phyloP scores from a whole-genome alignment of 30 jellyfish, hydroid and myxozoan genomes.

The Morbakka virulenta region DNA sequence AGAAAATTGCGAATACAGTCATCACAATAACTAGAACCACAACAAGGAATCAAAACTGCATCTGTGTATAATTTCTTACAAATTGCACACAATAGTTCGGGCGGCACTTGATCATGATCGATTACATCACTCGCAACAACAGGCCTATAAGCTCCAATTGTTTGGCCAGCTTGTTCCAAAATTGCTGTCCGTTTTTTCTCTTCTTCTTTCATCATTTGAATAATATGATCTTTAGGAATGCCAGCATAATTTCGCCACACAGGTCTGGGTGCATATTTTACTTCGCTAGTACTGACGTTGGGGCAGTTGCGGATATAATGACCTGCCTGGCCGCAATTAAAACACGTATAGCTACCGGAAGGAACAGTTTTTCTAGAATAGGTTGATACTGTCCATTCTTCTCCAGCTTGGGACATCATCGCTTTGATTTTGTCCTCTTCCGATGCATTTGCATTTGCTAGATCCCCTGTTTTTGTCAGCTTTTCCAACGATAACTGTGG shows the following conservation, averaged over 20 bases:
- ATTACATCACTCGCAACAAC: constrained; percentile 87
- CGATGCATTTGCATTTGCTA: constrained; percentile 96
- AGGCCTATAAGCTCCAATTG: constrained; percentile 65
- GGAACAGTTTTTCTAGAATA: constrained; percentile 46
- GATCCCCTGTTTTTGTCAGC: constrained; percentile 76
- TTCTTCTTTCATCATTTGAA: background rate
- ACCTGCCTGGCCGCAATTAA: constrained; percentile 94
- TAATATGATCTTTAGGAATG: constrained; percentile 1
- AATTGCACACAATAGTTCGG: constrained; percentile 91
- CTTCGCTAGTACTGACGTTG: background rate
- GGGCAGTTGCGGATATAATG: constrained; percentile 96
- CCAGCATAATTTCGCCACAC: background rate
- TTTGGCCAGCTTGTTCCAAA: background rate
- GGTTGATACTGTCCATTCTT: constrained; percentile 73
- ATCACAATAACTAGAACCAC: constrained; percentile 99
- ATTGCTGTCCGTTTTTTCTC: background rate
- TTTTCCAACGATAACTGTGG: background rate
- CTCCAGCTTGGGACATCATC: constrained; percentile 90
- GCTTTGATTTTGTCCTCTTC: constrained; percentile 95
- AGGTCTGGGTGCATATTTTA: background rate
- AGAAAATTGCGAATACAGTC: constrained; percentile 88
- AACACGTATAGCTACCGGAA: constrained; percentile 79
- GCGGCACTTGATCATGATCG: constrained; percentile 76
- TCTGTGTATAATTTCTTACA: constrained; percentile 83
- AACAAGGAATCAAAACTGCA: constrained; percentile 98